Evolutionary conservation across 2,888 invertebrate genomes (phyloP).

Genomic region (Eutolmus rufibarbis): DNA sequence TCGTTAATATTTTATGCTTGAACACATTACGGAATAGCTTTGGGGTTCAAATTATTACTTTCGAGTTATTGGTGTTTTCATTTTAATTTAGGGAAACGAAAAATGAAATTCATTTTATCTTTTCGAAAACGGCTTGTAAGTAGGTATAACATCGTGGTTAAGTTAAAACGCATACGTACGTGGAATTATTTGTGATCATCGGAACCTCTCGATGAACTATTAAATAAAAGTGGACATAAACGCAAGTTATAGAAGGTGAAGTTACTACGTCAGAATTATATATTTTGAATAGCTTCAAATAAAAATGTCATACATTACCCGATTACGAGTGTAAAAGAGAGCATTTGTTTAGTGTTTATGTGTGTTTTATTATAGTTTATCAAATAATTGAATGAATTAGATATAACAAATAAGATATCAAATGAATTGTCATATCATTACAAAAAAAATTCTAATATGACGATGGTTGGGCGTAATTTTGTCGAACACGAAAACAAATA

Average conservation of each 20-base stretch:
- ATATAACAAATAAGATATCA: no score
- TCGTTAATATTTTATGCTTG: constrained; percentile 32
- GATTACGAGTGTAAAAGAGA: no score
- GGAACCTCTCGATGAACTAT: background rate
- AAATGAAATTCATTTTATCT: background rate
- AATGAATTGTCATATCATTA: no score
- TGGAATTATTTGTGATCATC: background rate
- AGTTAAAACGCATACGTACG: background rate
- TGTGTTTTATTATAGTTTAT: no score
- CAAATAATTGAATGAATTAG: no score
- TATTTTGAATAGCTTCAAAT: background rate
- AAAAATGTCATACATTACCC: no score
- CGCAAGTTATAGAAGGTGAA: background rate
- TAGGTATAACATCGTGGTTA: background rate
- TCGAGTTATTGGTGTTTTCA: background rate
- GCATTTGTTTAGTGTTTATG: no score
- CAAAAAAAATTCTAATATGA: no score
- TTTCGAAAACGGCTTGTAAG: background rate
- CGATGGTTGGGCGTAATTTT: no score
- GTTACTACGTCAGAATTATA: background rate
- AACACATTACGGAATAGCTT: constrained; percentile 29
- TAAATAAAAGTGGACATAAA: background rate
- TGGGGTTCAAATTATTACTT: constrained; percentile 30
- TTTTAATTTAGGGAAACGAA: background rate
- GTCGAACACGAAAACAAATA: no score